Conservation (phyloP, 2,113 vertebrate species). For the Chaetodon auriga region DNA sequence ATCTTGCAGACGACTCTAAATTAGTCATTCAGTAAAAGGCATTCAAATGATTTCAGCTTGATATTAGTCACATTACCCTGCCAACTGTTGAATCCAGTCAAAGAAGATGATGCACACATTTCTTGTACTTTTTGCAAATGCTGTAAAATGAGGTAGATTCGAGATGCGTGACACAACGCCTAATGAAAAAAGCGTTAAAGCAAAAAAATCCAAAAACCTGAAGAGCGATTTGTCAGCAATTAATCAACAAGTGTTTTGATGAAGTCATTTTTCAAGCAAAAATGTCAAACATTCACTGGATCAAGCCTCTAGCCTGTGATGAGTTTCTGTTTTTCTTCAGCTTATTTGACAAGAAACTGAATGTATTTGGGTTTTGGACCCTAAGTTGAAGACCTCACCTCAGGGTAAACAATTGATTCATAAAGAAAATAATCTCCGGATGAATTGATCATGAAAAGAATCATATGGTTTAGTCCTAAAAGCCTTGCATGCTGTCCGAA, state of each 20-base stretch:
- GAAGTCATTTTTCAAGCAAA: background rate
- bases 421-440: background rate
- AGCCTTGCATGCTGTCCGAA: background rate
- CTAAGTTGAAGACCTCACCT: background rate
- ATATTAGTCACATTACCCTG: constrained; percentile 21
- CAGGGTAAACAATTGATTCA: background rate
- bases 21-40: constrained; percentile 17
- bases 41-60: constrained; percentile 4
- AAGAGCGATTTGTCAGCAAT: background rate
- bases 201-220: background rate
- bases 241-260: background rate
- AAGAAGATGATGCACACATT: background rate
- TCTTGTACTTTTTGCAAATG: background rate
- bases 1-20: constrained; percentile 6
- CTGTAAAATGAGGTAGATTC: background rate
- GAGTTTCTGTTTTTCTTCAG: background rate
- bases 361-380: background rate
- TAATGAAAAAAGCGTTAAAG: too few species aligned
- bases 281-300: too few species aligned
- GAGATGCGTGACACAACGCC: background rate
- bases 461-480: background rate
- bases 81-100: background rate
- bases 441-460: background rate
- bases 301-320: background rate
- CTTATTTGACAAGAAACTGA: background rate